Evolutionary conservation across 1,140 invertebrate genomes (phyloP).

Genomic region (Argopecten irradians): DNA sequence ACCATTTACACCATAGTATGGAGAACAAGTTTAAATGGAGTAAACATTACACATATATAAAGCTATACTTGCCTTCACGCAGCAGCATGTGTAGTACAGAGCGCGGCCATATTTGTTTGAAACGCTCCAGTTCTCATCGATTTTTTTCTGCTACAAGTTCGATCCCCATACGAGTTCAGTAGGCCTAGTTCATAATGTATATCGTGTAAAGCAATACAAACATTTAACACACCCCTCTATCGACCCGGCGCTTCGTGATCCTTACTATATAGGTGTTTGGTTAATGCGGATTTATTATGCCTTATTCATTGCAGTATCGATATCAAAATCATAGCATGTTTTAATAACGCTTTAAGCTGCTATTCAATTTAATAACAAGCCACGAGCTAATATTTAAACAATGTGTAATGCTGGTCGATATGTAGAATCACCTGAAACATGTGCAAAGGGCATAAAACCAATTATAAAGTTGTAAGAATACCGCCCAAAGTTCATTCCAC

Average conservation of each 20-base stretch:
- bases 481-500: too few relatives aligned
- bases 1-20: too few relatives aligned
- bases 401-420: too few relatives aligned
- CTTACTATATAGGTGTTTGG: neutral
- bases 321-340: too few relatives aligned
- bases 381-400: too few relatives aligned
- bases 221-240: neutral
- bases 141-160: neutral
- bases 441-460: too few relatives aligned
- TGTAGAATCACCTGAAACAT: too few relatives aligned
- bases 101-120: conserved; percentile 14
- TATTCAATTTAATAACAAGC: too few relatives aligned
- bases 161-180: neutral
- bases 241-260: neutral
- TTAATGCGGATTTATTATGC: neutral
- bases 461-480: too few relatives aligned
- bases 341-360: too few relatives aligned
- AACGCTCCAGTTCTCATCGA: neutral
- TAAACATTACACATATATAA: neutral
- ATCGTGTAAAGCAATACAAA: neutral
- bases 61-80: neutral
- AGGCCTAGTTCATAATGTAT: neutral
- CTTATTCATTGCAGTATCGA: too few relatives aligned
- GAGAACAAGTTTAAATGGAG: too few relatives aligned
- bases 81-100: neutral